Conservation (phyloP, 2,888 invertebrate species). For the Lissocephala sabroskyi region DNA sequence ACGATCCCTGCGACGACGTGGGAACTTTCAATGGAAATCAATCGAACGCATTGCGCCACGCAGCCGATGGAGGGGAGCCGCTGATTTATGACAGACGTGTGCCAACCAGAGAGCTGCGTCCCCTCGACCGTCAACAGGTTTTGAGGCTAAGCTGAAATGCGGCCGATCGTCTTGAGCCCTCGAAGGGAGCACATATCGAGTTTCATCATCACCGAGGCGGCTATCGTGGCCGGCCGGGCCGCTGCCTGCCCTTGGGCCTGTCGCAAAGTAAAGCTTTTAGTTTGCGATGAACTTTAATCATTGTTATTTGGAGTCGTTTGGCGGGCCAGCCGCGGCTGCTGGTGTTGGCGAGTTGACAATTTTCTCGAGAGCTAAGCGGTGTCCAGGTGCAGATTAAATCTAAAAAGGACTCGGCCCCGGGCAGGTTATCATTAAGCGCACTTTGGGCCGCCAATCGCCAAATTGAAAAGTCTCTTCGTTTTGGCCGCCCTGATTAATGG, state of each 20-base stretch:
- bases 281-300: conserved; percentile 50
- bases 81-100: conserved; percentile 58
- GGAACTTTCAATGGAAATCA: conserved; percentile 10
- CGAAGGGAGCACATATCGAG: no score
- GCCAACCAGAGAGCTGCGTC: conserved; percentile 31
- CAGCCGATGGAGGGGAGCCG: conserved; percentile 6
- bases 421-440: conserved; percentile 52
- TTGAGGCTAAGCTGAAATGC: conserved; percentile 1
- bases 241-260: conserved; percentile 1
- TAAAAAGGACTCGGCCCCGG: conserved; percentile 10
- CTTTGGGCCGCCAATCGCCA: conserved; percentile 40
- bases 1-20: conserved; percentile 16
- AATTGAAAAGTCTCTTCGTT: not conserved
- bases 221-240: not conserved
- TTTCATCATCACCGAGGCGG: no score
- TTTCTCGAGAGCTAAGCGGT: conserved; percentile 29
- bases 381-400: conserved; percentile 38
- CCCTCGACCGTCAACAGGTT: conserved; percentile 66
- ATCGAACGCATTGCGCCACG: conserved; percentile 24
- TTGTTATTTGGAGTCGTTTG: conserved; percentile 61
- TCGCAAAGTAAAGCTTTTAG: conserved; percentile 16
- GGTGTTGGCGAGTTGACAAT: conserved; percentile 55
- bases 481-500: conserved; percentile 53
- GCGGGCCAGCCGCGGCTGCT: conserved; percentile 39
- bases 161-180: no score